Percentiles rank a stretch among this genome's conserved stretches.
phyloP scores from a whole-genome alignment of 2,888 invertebrate genomes.

The Melanophora roralis region DNA sequence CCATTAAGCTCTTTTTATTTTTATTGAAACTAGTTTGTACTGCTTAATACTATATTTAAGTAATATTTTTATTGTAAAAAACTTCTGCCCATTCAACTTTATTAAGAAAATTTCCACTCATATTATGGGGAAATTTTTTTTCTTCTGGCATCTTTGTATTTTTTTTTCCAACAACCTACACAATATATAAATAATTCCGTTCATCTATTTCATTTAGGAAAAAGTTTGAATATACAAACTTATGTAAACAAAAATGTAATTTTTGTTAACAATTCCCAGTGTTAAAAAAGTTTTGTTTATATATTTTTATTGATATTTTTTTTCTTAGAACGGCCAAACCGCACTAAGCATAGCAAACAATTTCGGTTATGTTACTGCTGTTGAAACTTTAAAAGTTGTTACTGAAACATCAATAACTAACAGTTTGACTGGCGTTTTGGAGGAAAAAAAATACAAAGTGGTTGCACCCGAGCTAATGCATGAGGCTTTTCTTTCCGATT shows the following conservation, averaged over 20 bases:
- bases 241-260: too few relatives aligned
- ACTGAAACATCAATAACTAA: conserved; percentile 87
- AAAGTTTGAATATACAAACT: conserved; percentile 15
- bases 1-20: too few relatives aligned
- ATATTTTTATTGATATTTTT: conserved; percentile 2
- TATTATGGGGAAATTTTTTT: background rate
- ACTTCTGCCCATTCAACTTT: too few relatives aligned
- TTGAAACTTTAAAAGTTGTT: conserved; percentile 95
- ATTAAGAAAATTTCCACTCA: too few relatives aligned
- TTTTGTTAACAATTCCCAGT: conserved; percentile 14
- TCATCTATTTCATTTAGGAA: too few relatives aligned
- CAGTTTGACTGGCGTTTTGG: conserved; percentile 78
- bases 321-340: conserved; percentile 92
- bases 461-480: conserved; percentile 99
- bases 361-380: conserved; percentile 98
- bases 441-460: conserved; percentile 98
- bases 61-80: too few relatives aligned
- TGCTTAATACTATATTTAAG: too few relatives aligned
- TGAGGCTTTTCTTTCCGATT: conserved; percentile 98
- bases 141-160: conserved; percentile 32
- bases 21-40: too few relatives aligned
- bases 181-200: conserved; percentile 24
- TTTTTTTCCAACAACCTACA: conserved; percentile 1
- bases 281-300: background rate
- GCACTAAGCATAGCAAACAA: conserved; percentile 97